These are phyloP conservation scores for Chelonus formosanus DNA, from an alignment of 2,888 invertebrate genomes.

Conservation along the genomic window DNA sequence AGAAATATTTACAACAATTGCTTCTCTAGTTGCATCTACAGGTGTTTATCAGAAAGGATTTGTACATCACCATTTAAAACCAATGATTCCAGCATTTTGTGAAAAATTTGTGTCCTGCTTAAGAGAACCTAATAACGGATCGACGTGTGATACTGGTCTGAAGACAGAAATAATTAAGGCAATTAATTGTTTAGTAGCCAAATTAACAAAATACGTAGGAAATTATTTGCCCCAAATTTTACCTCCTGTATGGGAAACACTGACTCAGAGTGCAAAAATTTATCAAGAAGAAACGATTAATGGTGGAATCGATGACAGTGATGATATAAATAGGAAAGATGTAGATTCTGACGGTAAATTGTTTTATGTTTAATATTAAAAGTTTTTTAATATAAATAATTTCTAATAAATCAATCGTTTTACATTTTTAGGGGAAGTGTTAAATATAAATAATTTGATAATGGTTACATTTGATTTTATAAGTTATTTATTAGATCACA, in stretches of 20 bases:
- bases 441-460: constrained; percentile 73
- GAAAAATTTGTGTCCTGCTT: constrained; percentile 71
- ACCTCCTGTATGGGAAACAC: constrained; percentile 74
- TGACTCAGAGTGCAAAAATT: constrained; percentile 74
- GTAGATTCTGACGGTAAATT: constrained; percentile 72
- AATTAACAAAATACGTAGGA: constrained; percentile 71
- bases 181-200: constrained; percentile 71
- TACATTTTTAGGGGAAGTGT: constrained; percentile 67
- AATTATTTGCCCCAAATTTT: constrained; percentile 72
- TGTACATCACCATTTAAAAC: constrained; percentile 71
- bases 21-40: constrained; percentile 68
- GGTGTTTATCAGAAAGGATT: constrained; percentile 68
- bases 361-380: constrained; percentile 16
- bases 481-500: constrained; percentile 69
- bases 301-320: constrained; percentile 67
- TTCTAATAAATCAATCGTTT: constrained; percentile 4
- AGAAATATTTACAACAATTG: constrained; percentile 73
- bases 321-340: constrained; percentile 67
- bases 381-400: constrained; percentile 7
- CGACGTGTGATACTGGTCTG: constrained; percentile 69
- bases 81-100: constrained; percentile 75
- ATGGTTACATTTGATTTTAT: constrained; percentile 76
- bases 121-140: constrained; percentile 67
- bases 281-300: constrained; percentile 74
- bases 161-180: constrained; percentile 74